Evolutionary conservation across 2,113 vertebrate genomes (phyloP).

Genomic region (Athene noctua): DNA sequence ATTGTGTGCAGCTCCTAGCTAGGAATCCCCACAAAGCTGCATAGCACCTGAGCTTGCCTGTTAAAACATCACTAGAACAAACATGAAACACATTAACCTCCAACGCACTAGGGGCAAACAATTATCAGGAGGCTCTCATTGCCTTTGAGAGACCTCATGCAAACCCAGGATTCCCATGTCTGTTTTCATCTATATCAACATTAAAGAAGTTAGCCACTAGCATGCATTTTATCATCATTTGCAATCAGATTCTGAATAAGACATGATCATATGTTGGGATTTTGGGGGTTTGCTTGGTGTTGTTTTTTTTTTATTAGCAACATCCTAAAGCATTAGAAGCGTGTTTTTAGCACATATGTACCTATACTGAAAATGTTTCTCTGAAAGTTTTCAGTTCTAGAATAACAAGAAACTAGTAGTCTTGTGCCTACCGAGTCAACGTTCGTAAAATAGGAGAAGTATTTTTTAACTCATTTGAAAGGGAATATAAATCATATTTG

Average conservation of each 20-base stretch:
- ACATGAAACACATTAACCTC: not conserved
- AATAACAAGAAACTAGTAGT: not conserved
- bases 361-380: not conserved
- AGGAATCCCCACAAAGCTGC: not conserved
- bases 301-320: not conserved
- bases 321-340: not conserved
- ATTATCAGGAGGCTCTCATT: not conserved
- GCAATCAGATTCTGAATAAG: not conserved
- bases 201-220: not conserved
- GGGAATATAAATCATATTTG: conserved; percentile 19
- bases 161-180: not conserved
- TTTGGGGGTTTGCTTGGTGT: not conserved
- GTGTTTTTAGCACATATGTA: not conserved
- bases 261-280: not conserved
- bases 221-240: not conserved
- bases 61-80: not conserved
- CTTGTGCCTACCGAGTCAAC: not conserved
- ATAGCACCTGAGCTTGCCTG: not conserved
- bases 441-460: not conserved
- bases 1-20: not conserved
- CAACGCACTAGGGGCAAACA: not conserved
- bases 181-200: not conserved
- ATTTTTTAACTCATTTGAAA: conserved; percentile 11
- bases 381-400: not conserved
- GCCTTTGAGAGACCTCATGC: not conserved